Evolutionary conservation across 2,113 vertebrate genomes (phyloP), one percentile per base, ranked within the genome.

Genomic region (Amazona vittata): DNA sequence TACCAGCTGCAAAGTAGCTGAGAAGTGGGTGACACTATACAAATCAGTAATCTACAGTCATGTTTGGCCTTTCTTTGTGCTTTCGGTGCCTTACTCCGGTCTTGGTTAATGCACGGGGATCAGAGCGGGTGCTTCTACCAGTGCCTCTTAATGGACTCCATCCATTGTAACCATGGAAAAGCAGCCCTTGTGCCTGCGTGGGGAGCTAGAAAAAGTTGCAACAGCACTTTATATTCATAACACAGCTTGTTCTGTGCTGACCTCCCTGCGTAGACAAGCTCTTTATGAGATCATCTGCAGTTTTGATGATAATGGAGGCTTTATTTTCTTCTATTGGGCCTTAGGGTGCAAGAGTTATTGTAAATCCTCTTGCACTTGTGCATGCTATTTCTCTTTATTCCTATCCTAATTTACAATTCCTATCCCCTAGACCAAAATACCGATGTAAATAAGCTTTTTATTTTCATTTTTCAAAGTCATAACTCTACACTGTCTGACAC

Each of bases 251-350:
- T 94, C 91, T 78, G 52, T 0, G 10, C 74, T 95, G 94, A 94
- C 95, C 93, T 97, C 94, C 86, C 74, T 2, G 0, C 87, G 91
- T n/a, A 96, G 96, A 96, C 78, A 79, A 96, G 89, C 35, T 93
- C 89, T 97, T 97, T 91, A 89, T 96, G 94, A 96, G 95, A 96
- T 97, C 96, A 96, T 96, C 96, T 96, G 96, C 94, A 95, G 94
- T 93, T 96, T 43, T 96, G 96, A 96, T 95, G 96, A 96, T 95
- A 96, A 97, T 95, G 89, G 77, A 0, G 77, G 92, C 96, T 94
- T 96, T 95, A 94, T 96, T 93, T 95, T 96, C 90, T 83, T 93
- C 91, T 96, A 96, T 86, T 82, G 82, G 91, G 89, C 93, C 94
- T 96, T 94, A 62, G 95, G 94, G 93, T 96, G 86, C 69, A 53